phyloP scores from a whole-genome alignment of 2,113 vertebrate genomes.

The Eira barbara region DNA sequence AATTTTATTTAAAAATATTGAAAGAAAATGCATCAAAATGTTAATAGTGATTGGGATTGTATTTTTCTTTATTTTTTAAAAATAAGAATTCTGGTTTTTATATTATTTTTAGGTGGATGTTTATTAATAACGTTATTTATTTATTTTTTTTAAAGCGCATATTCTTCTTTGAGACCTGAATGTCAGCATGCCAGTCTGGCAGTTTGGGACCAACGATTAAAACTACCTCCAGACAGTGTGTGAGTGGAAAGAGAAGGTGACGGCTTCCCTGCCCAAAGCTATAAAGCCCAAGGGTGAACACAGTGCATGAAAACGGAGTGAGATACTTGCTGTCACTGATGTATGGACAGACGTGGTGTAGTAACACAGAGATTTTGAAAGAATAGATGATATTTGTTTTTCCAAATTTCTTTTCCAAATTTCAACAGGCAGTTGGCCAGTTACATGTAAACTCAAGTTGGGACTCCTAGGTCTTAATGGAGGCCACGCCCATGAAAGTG shows the following conservation, averaged over 20 bases:
- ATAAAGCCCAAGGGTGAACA: neutral
- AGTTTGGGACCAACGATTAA: neutral
- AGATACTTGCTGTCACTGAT: too few species aligned
- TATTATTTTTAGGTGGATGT: neutral
- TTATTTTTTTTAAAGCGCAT: neutral
- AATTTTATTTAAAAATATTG: neutral
- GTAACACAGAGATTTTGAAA: neutral
- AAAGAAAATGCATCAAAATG: neutral
- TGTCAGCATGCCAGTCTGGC: neutral
- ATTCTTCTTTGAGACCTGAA: neutral
- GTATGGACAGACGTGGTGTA: neutral
- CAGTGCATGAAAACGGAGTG: rapidly evolving
- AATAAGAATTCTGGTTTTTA: neutral
- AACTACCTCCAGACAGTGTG: neutral
- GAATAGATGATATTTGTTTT: neutral
- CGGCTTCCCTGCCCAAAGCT: rapidly evolving
- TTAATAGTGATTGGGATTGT: neutral
- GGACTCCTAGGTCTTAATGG: neutral
- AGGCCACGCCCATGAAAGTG: neutral
- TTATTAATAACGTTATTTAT: neutral
- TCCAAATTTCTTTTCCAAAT: neutral
- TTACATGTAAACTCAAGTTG: neutral
- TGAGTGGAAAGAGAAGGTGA: neutral
- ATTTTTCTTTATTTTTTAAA: neutral
- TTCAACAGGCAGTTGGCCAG: neutral